Evolutionary conservation across 2,797 vertebrate species (phyloP).

Genomic region (Sitta carolinensis): DNA sequence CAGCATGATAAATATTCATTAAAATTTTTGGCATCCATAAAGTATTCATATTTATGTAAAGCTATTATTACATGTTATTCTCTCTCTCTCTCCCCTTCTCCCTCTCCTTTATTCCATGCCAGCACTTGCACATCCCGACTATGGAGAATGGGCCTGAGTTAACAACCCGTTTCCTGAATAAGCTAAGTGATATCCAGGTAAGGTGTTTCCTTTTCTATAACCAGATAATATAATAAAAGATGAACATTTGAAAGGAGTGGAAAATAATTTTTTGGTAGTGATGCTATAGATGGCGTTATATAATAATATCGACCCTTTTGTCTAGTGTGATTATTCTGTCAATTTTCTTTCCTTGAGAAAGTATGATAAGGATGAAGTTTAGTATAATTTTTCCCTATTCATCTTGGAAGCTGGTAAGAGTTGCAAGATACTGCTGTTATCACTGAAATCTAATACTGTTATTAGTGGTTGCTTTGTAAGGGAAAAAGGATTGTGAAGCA

Average conservation of each 20-base stretch:
- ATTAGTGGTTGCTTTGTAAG: background rate
- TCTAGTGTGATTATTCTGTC: background rate
- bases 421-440: background rate
- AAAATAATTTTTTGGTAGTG: background rate
- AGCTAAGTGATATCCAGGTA: constrained; percentile 87
- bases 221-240: background rate
- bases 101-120: background rate
- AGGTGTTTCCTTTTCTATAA: constrained; percentile 3
- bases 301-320: background rate
- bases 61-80: background rate
- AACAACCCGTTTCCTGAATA: constrained; percentile 78
- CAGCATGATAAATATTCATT: background rate
- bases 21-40: background rate
- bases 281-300: background rate
- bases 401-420: background rate
- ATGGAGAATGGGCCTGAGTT: constrained; percentile 80
- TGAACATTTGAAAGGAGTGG: background rate
- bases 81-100: background rate
- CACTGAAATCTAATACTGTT: background rate
- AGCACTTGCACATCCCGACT: constrained; percentile 84
- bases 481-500: background rate
- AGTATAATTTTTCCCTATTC: background rate
- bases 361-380: background rate
- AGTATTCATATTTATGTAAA: background rate
- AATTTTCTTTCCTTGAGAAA: background rate